Evolutionary conservation across 2,797 vertebrate genomes (phyloP).

Genomic region (Notoglanidium macrostoma): DNA sequence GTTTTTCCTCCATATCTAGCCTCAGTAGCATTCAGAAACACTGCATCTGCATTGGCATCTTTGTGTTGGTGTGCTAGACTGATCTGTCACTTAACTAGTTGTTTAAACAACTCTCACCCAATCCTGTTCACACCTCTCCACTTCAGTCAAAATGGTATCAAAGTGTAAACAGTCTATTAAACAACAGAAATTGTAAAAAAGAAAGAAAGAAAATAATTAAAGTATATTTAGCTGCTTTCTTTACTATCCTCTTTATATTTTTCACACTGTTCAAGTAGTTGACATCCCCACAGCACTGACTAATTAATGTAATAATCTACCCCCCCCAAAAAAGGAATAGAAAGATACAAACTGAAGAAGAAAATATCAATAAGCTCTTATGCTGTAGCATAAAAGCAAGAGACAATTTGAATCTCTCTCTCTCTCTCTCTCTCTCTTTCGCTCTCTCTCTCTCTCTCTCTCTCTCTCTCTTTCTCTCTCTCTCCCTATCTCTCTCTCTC

Average conservation of each 20-base stretch:
- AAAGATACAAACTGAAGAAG: no score
- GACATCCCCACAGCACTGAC: background rate
- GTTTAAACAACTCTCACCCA: background rate
- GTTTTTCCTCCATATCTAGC: background rate
- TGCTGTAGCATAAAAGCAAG: background rate
- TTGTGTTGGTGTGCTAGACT: background rate
- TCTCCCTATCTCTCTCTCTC: no score
- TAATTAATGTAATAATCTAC: background rate
- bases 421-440: no score
- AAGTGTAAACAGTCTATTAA: background rate
- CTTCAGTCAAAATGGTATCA: background rate
- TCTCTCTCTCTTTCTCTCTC: no score
- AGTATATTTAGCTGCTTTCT: background rate
- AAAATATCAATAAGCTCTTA: no score
- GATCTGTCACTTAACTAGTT: background rate
- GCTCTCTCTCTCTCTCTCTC: no score
- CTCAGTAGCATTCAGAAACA: background rate
- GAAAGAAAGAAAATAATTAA: background rate
- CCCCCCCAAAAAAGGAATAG: no score
- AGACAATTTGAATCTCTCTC: no score
- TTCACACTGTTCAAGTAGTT: background rate
- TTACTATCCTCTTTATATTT: background rate
- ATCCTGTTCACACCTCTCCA: background rate
- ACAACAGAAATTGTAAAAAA: background rate
- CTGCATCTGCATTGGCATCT: background rate